Base-by-base conservation (phyloP, 2,797 vertebrate genomes). In the Sebastes itinus region DNA sequence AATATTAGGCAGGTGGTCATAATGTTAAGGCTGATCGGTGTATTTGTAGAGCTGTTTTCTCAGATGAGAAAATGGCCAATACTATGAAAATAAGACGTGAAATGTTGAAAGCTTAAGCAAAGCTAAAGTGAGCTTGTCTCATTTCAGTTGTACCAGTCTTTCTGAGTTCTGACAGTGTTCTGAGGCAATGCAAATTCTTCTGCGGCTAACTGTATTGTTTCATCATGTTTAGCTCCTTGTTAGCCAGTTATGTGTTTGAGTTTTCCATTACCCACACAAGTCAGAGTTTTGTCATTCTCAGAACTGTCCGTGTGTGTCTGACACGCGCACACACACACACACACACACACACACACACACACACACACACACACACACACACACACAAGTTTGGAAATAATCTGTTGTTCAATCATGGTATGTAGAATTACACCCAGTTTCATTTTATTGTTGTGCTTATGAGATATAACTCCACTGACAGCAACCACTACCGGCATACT, bases 221-320 rank as follows among this genome's bases (percentile, higher is more conserved):
- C 49, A 52, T 52, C 49, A 52, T 52, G 49, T 52, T 52, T 52
- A 52, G 8, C 49, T 52, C 18, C 49, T 52, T 4, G 20, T n/a
- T n/a, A 52, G 49, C 49, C 49, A 9, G 42, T 52, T 52, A 16
- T 20, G 18, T 52, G 5, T 52, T 20, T n/a, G 49, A 52, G 49
- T 52, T 35, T 88, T 83, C 77, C 72, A 73, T 80, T 60, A 62
- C 35, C 13, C 2, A 6, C 55, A 12, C 11, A 14, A n/a, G 18
- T 55, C 64, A 61, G 22, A 11, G 28, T 7, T 9, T 65, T 64
- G n/a, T 33, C 56, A 10, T 10, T 76, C 9, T 49, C 18, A 10
- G 13, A 69, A 42, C 16, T 52, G 71, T 27, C n/a, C 3, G 4
- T 52, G 11, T 27, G 28, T 14, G 38, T 23, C 23, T 23, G 23